These are phyloP conservation scores for Iguana delicatissima DNA, from an alignment of 2,797 vertebrate genomes.

Conservation along the genomic window DNA sequence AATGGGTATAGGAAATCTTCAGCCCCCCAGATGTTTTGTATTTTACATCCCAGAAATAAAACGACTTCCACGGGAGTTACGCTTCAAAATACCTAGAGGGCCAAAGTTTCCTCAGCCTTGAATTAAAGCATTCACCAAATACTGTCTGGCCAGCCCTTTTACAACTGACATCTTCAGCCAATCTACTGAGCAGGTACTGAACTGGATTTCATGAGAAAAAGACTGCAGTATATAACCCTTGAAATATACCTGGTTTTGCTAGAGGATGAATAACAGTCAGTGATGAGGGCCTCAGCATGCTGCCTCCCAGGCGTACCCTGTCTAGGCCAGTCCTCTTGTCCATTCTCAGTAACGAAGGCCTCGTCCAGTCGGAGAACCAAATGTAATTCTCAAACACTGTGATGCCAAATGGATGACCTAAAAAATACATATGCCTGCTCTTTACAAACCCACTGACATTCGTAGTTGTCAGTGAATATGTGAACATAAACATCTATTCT, in stretches of 20 bases:
- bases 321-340: constrained; percentile 88
- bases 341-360: constrained; percentile 83
- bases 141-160: background rate
- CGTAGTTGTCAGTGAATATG: background rate
- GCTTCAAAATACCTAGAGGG: background rate
- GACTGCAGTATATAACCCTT: constrained; percentile 40
- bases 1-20: background rate
- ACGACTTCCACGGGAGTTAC: background rate
- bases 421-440: constrained; percentile 35
- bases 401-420: constrained; percentile 89
- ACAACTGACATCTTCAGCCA: constrained; percentile 13
- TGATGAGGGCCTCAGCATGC: constrained; percentile 88
- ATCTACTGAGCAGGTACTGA: constrained; percentile 19
- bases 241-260: constrained; percentile 91
- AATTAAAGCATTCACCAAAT: constrained; percentile 30
- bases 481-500: background rate
- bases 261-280: constrained; percentile 91
- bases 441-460: background rate
- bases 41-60: background rate
- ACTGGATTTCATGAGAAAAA: constrained; percentile 57
- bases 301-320: constrained; percentile 82
- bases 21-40: background rate
- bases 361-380: constrained; percentile 90
- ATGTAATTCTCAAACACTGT: constrained; percentile 90
- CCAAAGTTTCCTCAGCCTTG: background rate